Evolutionary conservation across 1,140 invertebrate species (phyloP), one percentile per base, ranked within the genome.

Genomic region (Megalopta genalis): DNA sequence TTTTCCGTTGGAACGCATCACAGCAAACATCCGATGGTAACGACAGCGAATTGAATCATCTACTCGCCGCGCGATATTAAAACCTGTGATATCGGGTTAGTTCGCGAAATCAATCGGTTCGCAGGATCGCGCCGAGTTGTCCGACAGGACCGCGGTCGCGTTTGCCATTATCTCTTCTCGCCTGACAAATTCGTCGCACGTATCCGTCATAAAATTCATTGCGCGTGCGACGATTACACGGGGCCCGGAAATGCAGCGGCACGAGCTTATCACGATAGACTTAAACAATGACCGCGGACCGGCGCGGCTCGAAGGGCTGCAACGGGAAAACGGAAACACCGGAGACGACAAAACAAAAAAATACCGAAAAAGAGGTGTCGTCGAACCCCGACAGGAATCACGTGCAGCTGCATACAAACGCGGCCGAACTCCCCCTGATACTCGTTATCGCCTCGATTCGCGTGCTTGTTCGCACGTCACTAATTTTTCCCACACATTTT

Each of bases 171-270:
- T 72, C 76, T 84, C 57, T 83, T 83, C 59, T 75, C 78, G 54
- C 77, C 62, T 71, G 68, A 85, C 82, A 71, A 73, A 77, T 64
- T 62, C 72, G 68, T 37, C 62, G 60, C 77, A 73, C 82, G 82
- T 84, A 69, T 84, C 73, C 75, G 32, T 59, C 83, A 81, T 84
- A 84, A 84, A 85, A 73, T 84, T 80, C 78, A 85, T 85, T 81
- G 82, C 69, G 59, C 75, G 79, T 85, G 78, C 78, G 62, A 57
- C 69, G 68, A 84, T 81, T 79, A 82, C 72, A 67, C 70, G 64
- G 82, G 68, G n/a, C 83, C 80, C 65, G 84, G 82, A 85, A 63
- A 74, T 60, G 54, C 76, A 65, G 76, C 60, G 46, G 59, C 68
- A 37, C 46, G 49, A 25, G 32, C 49, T 77, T 84, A 71, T 85